These are phyloP conservation scores for Bettongia penicillata DNA, from an alignment of 2,113 vertebrate species.

Conservation along the genomic window DNA sequence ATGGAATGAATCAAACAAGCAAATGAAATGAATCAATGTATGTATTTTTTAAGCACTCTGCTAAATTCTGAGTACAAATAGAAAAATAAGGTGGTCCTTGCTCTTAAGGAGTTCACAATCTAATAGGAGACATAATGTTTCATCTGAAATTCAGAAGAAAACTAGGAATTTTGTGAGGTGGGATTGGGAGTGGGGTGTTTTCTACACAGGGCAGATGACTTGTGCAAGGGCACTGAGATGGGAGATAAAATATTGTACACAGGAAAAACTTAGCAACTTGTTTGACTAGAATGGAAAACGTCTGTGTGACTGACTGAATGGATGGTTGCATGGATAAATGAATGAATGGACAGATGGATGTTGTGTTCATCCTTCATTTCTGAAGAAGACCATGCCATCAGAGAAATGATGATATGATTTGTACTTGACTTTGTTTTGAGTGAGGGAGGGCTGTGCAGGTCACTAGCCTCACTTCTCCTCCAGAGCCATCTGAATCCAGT, in stretches of 20 bases:
- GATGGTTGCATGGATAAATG: neutral
- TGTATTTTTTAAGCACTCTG: neutral
- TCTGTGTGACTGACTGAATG: neutral
- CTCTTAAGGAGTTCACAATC: neutral
- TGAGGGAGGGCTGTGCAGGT: too few species aligned
- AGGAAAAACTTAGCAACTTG: neutral
- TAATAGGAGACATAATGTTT: slow-evolving; percentile 35
- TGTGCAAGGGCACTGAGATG: neutral
- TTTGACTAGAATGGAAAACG: neutral
- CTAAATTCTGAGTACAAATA: neutral
- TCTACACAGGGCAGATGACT: neutral
- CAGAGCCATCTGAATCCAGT: too few species aligned
- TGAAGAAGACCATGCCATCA: too few species aligned
- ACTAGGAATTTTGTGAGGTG: neutral
- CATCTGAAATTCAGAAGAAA: slow-evolving; percentile 7
- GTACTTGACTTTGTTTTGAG: too few species aligned
- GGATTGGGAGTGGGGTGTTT: neutral
- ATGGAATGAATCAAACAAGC: neutral
- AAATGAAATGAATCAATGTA: neutral
- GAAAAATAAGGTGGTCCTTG: neutral
- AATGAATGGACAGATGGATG: too few species aligned
- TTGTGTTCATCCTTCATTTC: too few species aligned
- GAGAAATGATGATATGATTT: too few species aligned
- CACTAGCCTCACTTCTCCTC: too few species aligned
- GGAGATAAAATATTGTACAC: neutral